Evolutionary conservation across 1,140 invertebrate species (phyloP), one percentile per base, ranked within the genome.

Genomic region (Drosophila nannoptera): DNA sequence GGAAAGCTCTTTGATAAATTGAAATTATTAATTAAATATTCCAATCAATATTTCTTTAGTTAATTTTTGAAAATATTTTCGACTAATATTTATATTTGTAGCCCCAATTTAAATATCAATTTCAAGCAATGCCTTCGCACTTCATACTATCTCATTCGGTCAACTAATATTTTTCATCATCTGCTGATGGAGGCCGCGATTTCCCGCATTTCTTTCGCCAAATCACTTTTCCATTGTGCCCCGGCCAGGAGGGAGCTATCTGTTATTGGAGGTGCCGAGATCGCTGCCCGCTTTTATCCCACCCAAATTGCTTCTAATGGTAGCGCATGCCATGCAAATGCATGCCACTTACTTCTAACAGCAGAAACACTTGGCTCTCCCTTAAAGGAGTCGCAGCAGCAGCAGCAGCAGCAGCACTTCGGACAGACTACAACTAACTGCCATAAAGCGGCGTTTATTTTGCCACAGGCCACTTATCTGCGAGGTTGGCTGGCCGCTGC

Each of bases 361-460:
- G 68, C 80, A 60, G 67, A 42, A 82, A 77, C 71, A 84, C 80
- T 83, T 80, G 76, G 78, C 75, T 78, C 73, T 77, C 77, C 81
- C 80, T 80, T 86, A 35, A 45, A 48, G 45, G 61, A 74, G 68
- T 62, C 40, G 46, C 22, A 22, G 22, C 22, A 55, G 5, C 43
- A 32, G 5, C 49, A 9, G n/a, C 58, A 38, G 16, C 55, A 58
- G 31, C 64, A 36, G 16, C 73, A 64, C 73, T 74, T 52, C 66
- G 56, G 77, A 84, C 80, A 80, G 86, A 84, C 81, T 84, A 65
- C 81, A 86, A 72, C 76, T 74, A 86, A 84, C 80, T 86, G 81
- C 80, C 77, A 86, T 86, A 84, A 84, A 86, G 80, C 80, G 80
- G 80, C 80, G 80, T 84, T 86, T 84, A 84, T 84, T 84, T 84